Conservation (phyloP, 2,888 invertebrate species). For the Caenorhabditis virilis region DNA sequence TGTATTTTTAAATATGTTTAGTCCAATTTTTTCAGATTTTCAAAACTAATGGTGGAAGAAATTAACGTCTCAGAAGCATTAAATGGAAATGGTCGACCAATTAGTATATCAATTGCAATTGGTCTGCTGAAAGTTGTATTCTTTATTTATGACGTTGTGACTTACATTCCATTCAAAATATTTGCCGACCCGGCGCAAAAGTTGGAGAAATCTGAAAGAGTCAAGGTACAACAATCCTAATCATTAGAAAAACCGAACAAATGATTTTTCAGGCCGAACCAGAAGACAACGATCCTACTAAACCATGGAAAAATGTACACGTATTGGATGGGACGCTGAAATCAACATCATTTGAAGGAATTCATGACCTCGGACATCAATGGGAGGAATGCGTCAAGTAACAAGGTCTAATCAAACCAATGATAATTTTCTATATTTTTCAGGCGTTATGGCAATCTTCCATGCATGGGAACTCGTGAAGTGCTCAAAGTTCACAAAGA, state of each 20-base stretch:
- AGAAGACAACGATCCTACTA: slow-evolving; percentile 47
- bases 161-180: slow-evolving; percentile 65
- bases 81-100: slow-evolving; percentile 42
- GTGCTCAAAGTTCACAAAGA: slow-evolving; percentile 85
- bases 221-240: slow-evolving; percentile 58
- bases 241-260: no score
- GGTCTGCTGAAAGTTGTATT: slow-evolving; percentile 53
- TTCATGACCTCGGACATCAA: slow-evolving; percentile 70
- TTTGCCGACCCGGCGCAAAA: slow-evolving; percentile 66
- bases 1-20: neutral
- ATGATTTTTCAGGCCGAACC: slow-evolving; percentile 51
- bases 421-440: neutral
- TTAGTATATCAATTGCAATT: slow-evolving; percentile 37
- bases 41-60: slow-evolving; percentile 27
- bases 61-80: slow-evolving; percentile 31
- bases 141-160: slow-evolving; percentile 63
- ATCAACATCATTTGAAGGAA: slow-evolving; percentile 68
- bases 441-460: slow-evolving; percentile 46
- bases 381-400: slow-evolving; percentile 69
- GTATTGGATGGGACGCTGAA: slow-evolving; percentile 58
- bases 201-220: slow-evolving; percentile 51
- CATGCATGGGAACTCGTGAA: slow-evolving; percentile 71
- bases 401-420: slow-evolving; percentile 2
- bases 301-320: slow-evolving; percentile 64
- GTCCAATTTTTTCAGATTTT: neutral